These are phyloP conservation scores for Eristalis intricaria DNA, from an alignment of 2,888 invertebrate species.

Conservation along the genomic window DNA sequence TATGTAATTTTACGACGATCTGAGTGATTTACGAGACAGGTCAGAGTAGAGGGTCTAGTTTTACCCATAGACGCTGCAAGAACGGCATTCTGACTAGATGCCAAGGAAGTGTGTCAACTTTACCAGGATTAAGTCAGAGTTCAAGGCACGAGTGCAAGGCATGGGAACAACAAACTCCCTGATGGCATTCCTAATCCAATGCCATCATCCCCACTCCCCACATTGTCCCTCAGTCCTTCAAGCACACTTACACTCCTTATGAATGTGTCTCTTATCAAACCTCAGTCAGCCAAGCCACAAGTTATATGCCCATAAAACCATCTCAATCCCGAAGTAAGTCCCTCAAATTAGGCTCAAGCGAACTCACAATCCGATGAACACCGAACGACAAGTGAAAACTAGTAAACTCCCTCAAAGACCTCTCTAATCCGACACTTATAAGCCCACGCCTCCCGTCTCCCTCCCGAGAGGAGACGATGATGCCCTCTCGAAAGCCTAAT, in stretches of 20 bases:
- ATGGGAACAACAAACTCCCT: too few relatives aligned
- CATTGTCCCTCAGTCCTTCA: not conserved
- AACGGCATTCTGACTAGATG: too few relatives aligned
- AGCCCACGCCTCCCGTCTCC: not conserved
- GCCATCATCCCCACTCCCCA: too few relatives aligned
- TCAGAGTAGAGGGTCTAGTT: too few relatives aligned
- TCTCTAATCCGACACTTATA: conserved; percentile 36
- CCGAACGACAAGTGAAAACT: conserved; percentile 53
- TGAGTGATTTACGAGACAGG: too few relatives aligned
- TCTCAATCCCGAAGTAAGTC: not conserved
- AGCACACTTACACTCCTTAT: not conserved
- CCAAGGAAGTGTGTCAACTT: too few relatives aligned
- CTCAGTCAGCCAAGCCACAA: not conserved
- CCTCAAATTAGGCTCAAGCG: not conserved
- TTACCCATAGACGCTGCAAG: too few relatives aligned
- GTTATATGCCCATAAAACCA: not conserved
- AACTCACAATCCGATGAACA: not conserved
- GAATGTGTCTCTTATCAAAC: not conserved
- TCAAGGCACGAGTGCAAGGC: too few relatives aligned
- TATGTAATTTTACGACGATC: too few relatives aligned
- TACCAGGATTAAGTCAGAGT: too few relatives aligned
- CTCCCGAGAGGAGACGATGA: not conserved
- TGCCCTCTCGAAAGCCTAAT: conserved; percentile 43
- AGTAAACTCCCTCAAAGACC: conserved; percentile 58
- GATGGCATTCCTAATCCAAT: too few relatives aligned